These are phyloP conservation scores for Episyrphus balteatus DNA, from an alignment of 1,140 invertebrate genomes.

Conservation along the genomic window DNA sequence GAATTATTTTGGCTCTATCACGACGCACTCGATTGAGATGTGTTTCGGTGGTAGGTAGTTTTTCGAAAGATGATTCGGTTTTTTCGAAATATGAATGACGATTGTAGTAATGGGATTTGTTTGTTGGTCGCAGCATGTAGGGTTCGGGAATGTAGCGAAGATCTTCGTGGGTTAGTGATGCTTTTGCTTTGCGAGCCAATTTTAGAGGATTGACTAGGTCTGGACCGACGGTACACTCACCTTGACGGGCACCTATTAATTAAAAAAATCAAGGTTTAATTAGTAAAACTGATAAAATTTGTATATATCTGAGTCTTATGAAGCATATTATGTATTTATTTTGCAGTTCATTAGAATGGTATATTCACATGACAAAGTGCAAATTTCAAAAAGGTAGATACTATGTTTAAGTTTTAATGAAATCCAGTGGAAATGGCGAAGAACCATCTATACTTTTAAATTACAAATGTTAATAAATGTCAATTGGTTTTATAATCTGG, in stretches of 20 bases:
- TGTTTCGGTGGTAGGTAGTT: neutral
- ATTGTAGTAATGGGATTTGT: conserved; percentile 9
- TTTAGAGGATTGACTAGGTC: conserved; percentile 58
- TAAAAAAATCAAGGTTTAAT: too few relatives aligned
- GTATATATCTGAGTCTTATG: too few relatives aligned
- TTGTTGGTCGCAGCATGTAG: conserved; percentile 16
- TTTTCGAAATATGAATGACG: conserved; percentile 1
- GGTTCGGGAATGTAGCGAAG: conserved; percentile 19
- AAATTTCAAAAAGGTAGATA: too few relatives aligned
- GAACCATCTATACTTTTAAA: too few relatives aligned
- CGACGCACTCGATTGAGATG: conserved; percentile 39
- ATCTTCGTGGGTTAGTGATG: conserved; percentile 3
- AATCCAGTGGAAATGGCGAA: too few relatives aligned
- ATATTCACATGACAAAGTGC: too few relatives aligned
- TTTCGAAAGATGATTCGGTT: conserved; percentile 1
- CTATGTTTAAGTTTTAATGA: too few relatives aligned
- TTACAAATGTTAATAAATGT: too few relatives aligned
- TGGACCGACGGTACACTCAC: conserved; percentile 48
- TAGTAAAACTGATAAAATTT: too few relatives aligned
- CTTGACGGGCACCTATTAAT: conserved; percentile 39
- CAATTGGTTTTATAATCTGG: too few relatives aligned
- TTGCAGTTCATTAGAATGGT: too few relatives aligned
- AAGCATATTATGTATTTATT: too few relatives aligned
- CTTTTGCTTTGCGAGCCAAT: conserved; percentile 39
- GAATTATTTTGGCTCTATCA: conserved; percentile 60